These are phyloP conservation scores for Tachystola acroxantha DNA, from an alignment of 2,888 invertebrate genomes.

Conservation along the genomic window DNA sequence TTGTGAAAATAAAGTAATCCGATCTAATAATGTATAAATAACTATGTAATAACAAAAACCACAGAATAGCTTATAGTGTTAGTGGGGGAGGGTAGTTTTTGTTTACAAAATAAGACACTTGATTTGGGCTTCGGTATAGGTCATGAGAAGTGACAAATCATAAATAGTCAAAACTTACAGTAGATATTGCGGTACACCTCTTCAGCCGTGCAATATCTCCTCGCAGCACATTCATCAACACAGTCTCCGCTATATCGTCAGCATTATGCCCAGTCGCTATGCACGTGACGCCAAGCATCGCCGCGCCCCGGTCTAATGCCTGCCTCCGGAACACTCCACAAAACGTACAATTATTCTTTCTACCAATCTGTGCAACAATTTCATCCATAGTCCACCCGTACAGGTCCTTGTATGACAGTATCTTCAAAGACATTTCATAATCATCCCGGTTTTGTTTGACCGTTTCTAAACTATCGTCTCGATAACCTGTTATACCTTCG, in stretches of 20 bases:
- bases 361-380: constrained; percentile 91
- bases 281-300: constrained; percentile 90
- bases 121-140: too few relatives aligned
- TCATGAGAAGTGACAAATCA: too few relatives aligned
- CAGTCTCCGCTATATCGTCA: constrained; percentile 99
- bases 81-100: too few relatives aligned
- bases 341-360: constrained; percentile 98
- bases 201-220: constrained; percentile 97
- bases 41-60: too few relatives aligned
- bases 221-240: constrained; percentile 97
- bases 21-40: too few relatives aligned
- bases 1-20: too few relatives aligned
- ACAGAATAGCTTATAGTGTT: too few relatives aligned
- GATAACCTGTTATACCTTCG: constrained; percentile 97
- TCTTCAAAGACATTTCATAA: constrained; percentile 95
- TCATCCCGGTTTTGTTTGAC: constrained; percentile 96
- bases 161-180: constrained; percentile 80
- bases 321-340: constrained; percentile 97
- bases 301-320: constrained; percentile 96
- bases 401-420: constrained; percentile 96
- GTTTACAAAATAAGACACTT: too few relatives aligned
- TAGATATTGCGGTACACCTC: constrained; percentile 93
- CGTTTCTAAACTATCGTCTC: constrained; percentile 97
- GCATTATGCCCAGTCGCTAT: constrained; percentile 98
- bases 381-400: constrained; percentile 99